Evolutionary conservation across 92 coral and sea anemone genomes (phyloP).

Genomic region (Palythoa heliodiscus): DNA sequence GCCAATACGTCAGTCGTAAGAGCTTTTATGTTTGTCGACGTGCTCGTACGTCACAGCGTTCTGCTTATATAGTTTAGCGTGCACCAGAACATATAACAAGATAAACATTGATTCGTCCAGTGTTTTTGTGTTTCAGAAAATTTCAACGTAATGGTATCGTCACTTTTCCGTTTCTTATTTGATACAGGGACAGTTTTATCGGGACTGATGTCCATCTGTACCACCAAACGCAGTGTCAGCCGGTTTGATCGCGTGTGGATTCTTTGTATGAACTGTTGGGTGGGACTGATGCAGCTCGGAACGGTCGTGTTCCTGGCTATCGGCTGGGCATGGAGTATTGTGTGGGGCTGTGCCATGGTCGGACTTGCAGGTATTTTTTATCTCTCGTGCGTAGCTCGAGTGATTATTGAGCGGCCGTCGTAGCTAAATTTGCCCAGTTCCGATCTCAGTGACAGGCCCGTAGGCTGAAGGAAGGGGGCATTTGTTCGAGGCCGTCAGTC

Average conservation of each 20-base stretch:
- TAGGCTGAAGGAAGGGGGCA: no score
- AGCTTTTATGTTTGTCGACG: no score
- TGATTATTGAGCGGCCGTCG: background rate
- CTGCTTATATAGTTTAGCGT: no score
- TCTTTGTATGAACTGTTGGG: conserved; percentile 77
- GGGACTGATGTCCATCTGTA: conserved; percentile 82
- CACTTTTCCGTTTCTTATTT: background rate
- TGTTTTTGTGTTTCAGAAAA: no score
- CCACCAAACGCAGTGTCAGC: conserved; percentile 61
- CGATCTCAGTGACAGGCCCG: no score
- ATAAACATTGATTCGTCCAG: no score
- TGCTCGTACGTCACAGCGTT: no score
- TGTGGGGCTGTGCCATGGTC: conserved; percentile 98
- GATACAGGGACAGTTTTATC: conserved; percentile 85
- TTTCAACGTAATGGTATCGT: no score
- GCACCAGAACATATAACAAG: no score
- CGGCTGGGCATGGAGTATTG: conserved; percentile 98
- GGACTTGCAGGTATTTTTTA: conserved; percentile 82
- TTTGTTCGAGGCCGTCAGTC: no score
- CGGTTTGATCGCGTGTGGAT: conserved; percentile 65
- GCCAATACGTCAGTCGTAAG: no score
- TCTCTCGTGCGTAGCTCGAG: conserved; percentile 42
- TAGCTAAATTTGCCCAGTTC: no score
- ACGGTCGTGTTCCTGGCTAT: conserved; percentile 88
- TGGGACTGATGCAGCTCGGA: conserved; percentile 83